Percentiles rank a stretch among this genome's conserved stretches.
These are phyloP conservation scores for Mystacornis crossleyi DNA, from an alignment of 2,113 vertebrate genomes.

Conservation along the genomic window DNA sequence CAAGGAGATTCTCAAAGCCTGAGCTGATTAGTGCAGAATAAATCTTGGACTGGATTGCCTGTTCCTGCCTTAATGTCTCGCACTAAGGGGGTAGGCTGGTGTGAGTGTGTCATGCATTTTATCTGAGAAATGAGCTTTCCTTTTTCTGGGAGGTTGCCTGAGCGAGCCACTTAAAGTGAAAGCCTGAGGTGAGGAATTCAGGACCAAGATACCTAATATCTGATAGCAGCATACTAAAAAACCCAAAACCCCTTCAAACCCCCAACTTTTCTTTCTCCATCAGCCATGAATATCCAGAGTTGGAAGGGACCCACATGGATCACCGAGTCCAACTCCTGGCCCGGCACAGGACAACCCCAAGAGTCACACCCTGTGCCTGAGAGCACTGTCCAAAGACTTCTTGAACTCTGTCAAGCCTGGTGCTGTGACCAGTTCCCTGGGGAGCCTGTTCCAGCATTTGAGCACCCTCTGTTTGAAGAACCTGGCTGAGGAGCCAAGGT, in stretches of 20 bases:
- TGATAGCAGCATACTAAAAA: background rate
- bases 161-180: background rate
- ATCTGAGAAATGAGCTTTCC: constrained; percentile 14
- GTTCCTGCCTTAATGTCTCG: background rate
- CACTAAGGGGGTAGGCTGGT: background rate
- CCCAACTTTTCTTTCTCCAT: background rate
- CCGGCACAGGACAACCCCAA: background rate
- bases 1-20: constrained; percentile 28
- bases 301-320: background rate
- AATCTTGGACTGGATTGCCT: constrained; percentile 24
- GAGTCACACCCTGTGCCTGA: background rate
- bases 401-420: background rate
- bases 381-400: background rate
- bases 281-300: background rate
- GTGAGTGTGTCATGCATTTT: background rate
- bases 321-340: background rate
- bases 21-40: constrained; percentile 54
- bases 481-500: background rate
- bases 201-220: background rate
- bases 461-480: background rate
- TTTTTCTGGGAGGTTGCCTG: background rate
- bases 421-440: background rate
- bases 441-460: background rate
- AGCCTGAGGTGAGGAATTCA: background rate
- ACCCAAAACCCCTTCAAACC: fast-evolving